Conservation (phyloP, 2,797 vertebrate genomes). For the Melanotaenia nigrans region DNA sequence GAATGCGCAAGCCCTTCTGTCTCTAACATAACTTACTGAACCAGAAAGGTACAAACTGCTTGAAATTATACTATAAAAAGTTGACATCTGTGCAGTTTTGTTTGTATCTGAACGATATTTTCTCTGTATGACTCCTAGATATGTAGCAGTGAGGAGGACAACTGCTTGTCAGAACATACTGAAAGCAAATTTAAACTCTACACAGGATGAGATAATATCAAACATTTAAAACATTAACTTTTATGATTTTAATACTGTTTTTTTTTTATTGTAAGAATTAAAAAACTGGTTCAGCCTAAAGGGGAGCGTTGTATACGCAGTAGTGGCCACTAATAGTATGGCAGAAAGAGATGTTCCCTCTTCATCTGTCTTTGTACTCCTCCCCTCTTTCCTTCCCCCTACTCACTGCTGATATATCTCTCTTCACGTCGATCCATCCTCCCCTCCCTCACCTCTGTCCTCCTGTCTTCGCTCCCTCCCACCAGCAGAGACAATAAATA, state of each 20-base stretch:
- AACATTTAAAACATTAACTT: not conserved
- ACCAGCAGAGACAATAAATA: constrained; percentile 96
- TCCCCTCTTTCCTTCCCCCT: constrained; percentile 45
- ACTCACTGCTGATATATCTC: constrained; percentile 67
- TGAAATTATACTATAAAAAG: too few relatives aligned
- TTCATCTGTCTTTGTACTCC: constrained; percentile 64
- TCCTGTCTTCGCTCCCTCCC: constrained; percentile 81
- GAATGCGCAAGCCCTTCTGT: too few relatives aligned
- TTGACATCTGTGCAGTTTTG: too few relatives aligned
- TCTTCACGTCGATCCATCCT: constrained; percentile 59
- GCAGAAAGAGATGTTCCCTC: constrained; percentile 64
- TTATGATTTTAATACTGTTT: not conserved
- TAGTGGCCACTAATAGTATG: constrained; percentile 18
- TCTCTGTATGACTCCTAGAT: too few relatives aligned
- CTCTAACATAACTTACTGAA: too few relatives aligned
- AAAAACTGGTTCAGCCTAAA: not conserved
- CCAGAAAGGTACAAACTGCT: too few relatives aligned
- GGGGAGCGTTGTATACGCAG: not conserved
- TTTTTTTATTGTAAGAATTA: not conserved
- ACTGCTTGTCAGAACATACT: too few relatives aligned
- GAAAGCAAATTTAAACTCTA: too few relatives aligned
- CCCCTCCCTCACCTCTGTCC: constrained; percentile 73
- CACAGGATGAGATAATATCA: not conserved
- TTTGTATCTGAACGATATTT: too few relatives aligned
- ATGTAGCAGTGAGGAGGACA: too few relatives aligned